Base-by-base conservation (phyloP, 2,113 vertebrate genomes). In the Onychostoma macrolepis region DNA sequence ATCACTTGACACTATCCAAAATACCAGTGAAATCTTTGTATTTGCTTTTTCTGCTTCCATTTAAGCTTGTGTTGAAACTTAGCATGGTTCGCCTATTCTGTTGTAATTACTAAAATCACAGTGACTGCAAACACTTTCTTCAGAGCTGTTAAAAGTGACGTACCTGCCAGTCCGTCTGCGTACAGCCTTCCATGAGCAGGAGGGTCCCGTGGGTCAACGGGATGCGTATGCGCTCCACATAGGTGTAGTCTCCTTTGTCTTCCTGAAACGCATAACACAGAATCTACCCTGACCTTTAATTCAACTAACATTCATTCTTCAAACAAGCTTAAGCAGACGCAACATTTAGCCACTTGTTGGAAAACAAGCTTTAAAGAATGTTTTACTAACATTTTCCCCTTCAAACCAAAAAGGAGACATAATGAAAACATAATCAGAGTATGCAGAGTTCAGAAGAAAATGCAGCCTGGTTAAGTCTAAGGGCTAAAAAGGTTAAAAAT, bases 151-250 rank as follows among this genome's bases (percentile, higher is more conserved):
- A n/a, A 48, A 80, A 1, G n/a, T 24, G 6, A 53, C 6, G 61
- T 92, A 95, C 98, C 98, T 99, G 98, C 98, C 98, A 99, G 4
- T 99, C 97, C 2, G 95, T 96, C 89, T 99, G 98, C 0, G 96
- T 97, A 7, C 97, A 96, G 87, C 97, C 98, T 74, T 97, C 96
- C 98, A 99, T 99, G 61, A 99, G n/a, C 83, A 99, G 89, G 76
- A 99, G 95, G 24, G 96, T 95, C n/a, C 98, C 97, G 0, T 97
- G 98, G 87, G 92, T 94, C 84, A 99, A 92, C 6, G 97, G 97
- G 71, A 99, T 94, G 72, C 90, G 95, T 12, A 98, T 83, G 77
- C 89, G 95, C 85, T 98, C 96, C 84, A 96, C 92, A 0, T 97
- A 98, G 0, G 96, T 98, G 91, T 95, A 99, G 89, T 99, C 97